Base-by-base conservation (phyloP, 2,797 vertebrate genomes). In the Percopsis omiscomaycus region DNA sequence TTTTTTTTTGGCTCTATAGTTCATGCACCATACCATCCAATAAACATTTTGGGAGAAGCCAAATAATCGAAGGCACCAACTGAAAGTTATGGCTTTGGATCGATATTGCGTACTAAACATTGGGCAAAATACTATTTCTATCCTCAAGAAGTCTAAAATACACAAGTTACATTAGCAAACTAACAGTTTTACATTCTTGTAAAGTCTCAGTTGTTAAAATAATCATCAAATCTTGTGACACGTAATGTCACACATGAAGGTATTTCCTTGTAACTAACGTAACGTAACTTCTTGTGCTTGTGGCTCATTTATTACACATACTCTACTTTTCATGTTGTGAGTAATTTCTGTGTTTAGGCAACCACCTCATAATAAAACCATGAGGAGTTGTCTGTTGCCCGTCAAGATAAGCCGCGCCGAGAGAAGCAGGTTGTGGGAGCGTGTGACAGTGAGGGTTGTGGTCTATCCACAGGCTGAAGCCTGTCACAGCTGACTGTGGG, bases 41-140 rank as follows among this genome's bases (percentile, higher is more conserved):
- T 22, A 22, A 22, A 1, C 22, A 22, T 22, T 22, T 22, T 22
- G 22, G 22, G 22, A 22, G 22, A 22, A 22, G 22, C 22, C 22
- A 22, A 22, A 22, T n/a, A 71, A 73, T 51, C 59, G 68, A 84
- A 89, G 84, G 85, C 86, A 86, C 82, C 42, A 56, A 69, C 32
- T 73, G 57, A 75, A 76, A 66, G 2, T 0, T 57, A 71, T 80
- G 47, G n/a, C 63, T 59, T 55, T 54, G 49, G 52, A 71, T n/a
- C 59, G 65, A 63, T 12, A 68, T 44, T 60, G 32, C 29, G 14
- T 11, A 48, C 61, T 55, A 46, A 11, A 47, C 16, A 48, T 27
- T 60, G 28, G 16, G n/a, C 22, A 64, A 28, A 54, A 68, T 59
- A 30, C 62, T 5, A 30, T 55, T 44, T 1, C 10, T 46, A 53